Percentiles rank a stretch among this genome's conserved stretches.
Evolutionary conservation across 1,140 invertebrate genomes (phyloP).

Genomic region (Zaprionus capensis): DNA sequence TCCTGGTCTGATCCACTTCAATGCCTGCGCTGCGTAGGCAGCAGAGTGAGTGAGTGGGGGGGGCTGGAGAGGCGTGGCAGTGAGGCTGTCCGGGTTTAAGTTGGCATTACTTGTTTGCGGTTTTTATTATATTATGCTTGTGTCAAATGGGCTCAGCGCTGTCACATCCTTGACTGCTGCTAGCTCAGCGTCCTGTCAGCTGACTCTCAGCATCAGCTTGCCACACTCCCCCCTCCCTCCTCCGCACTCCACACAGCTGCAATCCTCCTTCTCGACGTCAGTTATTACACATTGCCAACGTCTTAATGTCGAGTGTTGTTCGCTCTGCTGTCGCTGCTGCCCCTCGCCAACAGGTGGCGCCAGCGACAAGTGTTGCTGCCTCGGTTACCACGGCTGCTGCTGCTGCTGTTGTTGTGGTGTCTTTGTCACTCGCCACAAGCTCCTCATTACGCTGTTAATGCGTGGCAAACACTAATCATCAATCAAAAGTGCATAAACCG

Average conservation of each 20-base stretch:
- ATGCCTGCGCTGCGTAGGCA: conserved; percentile 4
- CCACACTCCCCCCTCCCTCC: not conserved
- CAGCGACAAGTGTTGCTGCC: conserved; percentile 19
- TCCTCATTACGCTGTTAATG: conserved; percentile 22
- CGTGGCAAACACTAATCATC: not conserved
- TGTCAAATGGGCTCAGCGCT: conserved; percentile 79
- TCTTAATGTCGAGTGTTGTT: conserved; percentile 61
- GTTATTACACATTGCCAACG: conserved; percentile 73
- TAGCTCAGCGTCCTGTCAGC: conserved; percentile 72
- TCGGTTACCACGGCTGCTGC: not conserved
- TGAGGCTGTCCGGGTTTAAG: not conserved
- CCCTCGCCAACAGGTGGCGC: conserved; percentile 60
- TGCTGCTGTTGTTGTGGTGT: conserved; percentile 5
- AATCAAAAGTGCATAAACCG: not conserved
- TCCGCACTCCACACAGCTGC: not conserved
- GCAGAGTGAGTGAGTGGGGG: not conserved
- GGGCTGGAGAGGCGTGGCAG: not conserved
- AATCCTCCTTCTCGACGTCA: conserved; percentile 35
- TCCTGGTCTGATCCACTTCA: conserved; percentile 26
- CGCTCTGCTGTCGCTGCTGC: not conserved
- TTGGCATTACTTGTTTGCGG: conserved; percentile 77
- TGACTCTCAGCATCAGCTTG: conserved; percentile 37
- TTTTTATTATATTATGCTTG: conserved; percentile 80
- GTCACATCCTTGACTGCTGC: conserved; percentile 73
- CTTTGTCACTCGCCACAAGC: conserved; percentile 13